A percentile compares a stretch with the other conserved stretches of the same genome.
phyloP scores from a whole-genome alignment of 2,888 invertebrate species.

The Pterostichus madidus region DNA sequence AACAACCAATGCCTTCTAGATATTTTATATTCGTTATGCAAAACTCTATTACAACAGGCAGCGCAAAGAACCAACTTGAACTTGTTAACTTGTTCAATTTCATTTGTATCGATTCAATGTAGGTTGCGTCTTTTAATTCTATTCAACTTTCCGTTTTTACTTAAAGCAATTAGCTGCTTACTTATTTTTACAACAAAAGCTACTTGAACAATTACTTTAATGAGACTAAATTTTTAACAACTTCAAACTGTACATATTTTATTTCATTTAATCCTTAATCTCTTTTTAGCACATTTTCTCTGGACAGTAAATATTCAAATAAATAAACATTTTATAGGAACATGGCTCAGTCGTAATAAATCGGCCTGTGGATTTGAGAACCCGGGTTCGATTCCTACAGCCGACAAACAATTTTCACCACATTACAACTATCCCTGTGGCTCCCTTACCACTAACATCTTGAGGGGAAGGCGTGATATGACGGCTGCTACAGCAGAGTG shows the following conservation, averaged over 20 bases:
- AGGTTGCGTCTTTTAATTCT: slow-evolving; percentile 54
- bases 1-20: slow-evolving; percentile 1
- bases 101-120: slow-evolving; percentile 61
- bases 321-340: too few relatives aligned
- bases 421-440: too few relatives aligned
- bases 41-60: slow-evolving; percentile 38
- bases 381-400: too few relatives aligned
- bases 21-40: slow-evolving; percentile 46
- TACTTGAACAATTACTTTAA: slow-evolving; percentile 18
- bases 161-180: slow-evolving; percentile 49
- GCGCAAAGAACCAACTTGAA: not conserved
- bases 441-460: too few relatives aligned
- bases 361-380: too few relatives aligned
- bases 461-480: too few relatives aligned
- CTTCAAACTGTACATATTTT: not conserved
- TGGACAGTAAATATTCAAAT: not conserved
- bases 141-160: slow-evolving; percentile 47
- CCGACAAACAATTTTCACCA: too few relatives aligned
- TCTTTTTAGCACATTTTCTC: slow-evolving; percentile 7
- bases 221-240: slow-evolving; percentile 29
- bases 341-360: too few relatives aligned
- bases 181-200: slow-evolving; percentile 41
- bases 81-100: slow-evolving; percentile 55
- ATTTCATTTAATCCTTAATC: slow-evolving; percentile 6
- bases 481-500: too few relatives aligned